Evolutionary conservation across 2,888 invertebrate species (phyloP), one percentile per base, ranked within the genome.

Genomic region (Spodoptera littoralis): DNA sequence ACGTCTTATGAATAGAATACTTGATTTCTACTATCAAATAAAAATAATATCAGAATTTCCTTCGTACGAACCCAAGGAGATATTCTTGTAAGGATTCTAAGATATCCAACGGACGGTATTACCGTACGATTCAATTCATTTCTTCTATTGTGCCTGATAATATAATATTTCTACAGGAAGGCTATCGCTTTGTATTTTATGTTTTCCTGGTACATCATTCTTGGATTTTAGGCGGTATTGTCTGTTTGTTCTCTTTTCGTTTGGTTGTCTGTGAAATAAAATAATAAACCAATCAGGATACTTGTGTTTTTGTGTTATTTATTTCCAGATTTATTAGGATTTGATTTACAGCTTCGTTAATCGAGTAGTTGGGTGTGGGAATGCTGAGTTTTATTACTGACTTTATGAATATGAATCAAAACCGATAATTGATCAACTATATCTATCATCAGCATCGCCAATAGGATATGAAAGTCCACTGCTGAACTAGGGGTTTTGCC

Each of bases 71-170:
- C 44, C 24, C 24, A 18, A 46, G 22, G 3, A 22, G 24, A 73
- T 50, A 53, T 72, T 58, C 50, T 47, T 53, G 18, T 59, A 69
- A 24, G 54, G 69, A 59, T 69, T 73, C 68, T 43, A 8, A 41
- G 43, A 51, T 11, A 67, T 11, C 48, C 46, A 45, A 18, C 22
- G 54, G 55, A 45, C 27, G 68, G 47, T 50, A 66, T 55, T 46
- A 47, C 24, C 47, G 43, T 60, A 55, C 55, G 47, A 45, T 68
- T 68, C 51, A 73, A 73, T 60, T 60, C 60, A 73, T 70, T 68
- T 48, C 59, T 41, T 11, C 48, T 30, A 73, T 70, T 73, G 69
- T 73, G 55, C 47, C 42, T 46, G 30, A 48, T 42, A 46, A 60
- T 70, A 60, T 60, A 30, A 73, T 68, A 67, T 68, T 73, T 55